Evolutionary conservation across 1,140 invertebrate species (phyloP), one percentile per base, ranked within the genome.

Genomic region (Artemia franciscana): DNA sequence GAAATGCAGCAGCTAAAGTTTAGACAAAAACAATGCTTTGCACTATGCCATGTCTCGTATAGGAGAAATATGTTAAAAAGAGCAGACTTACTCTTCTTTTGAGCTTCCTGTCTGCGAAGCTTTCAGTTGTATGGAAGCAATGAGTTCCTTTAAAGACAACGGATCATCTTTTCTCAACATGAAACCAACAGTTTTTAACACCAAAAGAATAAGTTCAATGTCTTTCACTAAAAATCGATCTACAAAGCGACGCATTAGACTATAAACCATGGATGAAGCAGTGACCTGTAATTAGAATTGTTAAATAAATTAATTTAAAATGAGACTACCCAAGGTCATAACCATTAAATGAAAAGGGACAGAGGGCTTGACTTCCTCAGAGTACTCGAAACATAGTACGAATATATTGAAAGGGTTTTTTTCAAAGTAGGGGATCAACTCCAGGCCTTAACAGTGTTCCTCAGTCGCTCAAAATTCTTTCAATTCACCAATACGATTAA

Each of bases 81-180:
- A n/a, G n/a, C n/a, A n/a, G 12, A 51, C 39, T 51, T 51, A 24
- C 60, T 69, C 57, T 66, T 67, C 65, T 63, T 69, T 63, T 58
- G 69, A 65, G 28, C 65, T 60, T 56, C 66, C 67, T 5, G 66
- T 65, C 9, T 66, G 60, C 63, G 28, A 69, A 21, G 83, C 80
- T 70, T 82, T 82, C 15, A 76, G 73, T 70, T 96, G 90, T 3
- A 92, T 75, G 60, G 78, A 77, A 12, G 86, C 71, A 71, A 96
- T 85, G 51, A 92, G 79, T 59, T 82, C 76, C 74, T 91, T 94
- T 25, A 98, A 76, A 0, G 80, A 78, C 4, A 79, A 57, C 0
- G 91, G 88, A 73, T 93, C 84, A 69, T 93, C 90, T 71, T 91
- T 94, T 63, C 92, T 76, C 60, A 97, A 71, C 24, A 77, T 78